Percentiles rank a stretch among this genome's conserved stretches.
These are phyloP conservation scores for Toxonevra muliebris DNA, from an alignment of 2,888 invertebrate species.

Conservation along the genomic window DNA sequence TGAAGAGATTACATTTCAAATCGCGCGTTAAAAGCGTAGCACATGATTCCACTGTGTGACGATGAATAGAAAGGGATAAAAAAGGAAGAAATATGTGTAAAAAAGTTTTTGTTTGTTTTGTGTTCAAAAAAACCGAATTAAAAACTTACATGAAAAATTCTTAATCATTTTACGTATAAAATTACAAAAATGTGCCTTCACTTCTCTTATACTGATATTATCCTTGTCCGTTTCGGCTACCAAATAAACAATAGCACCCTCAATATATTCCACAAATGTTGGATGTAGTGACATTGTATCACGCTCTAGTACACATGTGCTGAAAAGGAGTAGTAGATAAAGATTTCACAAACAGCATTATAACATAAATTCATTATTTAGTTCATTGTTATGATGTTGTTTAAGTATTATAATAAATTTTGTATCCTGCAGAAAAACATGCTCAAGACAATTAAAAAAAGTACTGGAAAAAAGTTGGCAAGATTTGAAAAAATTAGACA, in stretches of 20 bases:
- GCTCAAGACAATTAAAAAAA: too few relatives aligned
- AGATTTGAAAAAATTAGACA: too few relatives aligned
- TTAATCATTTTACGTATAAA: conserved; percentile 93
- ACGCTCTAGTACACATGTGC: conserved; percentile 83
- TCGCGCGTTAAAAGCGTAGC: conserved; percentile 87
- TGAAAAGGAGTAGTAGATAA: conserved; percentile 54
- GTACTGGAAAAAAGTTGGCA: too few relatives aligned
- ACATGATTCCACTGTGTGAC: conserved; percentile 81
- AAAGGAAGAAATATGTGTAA: conserved; percentile 12
- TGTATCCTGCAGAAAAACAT: too few relatives aligned
- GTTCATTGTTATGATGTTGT: neutral
- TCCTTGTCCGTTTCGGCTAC: conserved; percentile 96
- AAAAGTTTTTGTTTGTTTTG: neutral
- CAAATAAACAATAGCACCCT: conserved; percentile 89
- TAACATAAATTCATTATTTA: neutral
- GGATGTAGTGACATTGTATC: conserved; percentile 85
- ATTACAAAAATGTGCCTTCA: conserved; percentile 92
- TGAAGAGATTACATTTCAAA: conserved; percentile 85
- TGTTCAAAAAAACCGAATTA: too few relatives aligned
- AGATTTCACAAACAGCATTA: conserved; percentile 14
- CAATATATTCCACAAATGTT: conserved; percentile 92
- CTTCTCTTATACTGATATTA: conserved; percentile 84
- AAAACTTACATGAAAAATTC: conserved; percentile 84
- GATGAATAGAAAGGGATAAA: conserved; percentile 13
- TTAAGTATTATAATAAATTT: too few relatives aligned